Base-by-base conservation (phyloP, 2,888 invertebrate species). In the Nemotelus nigrinus region DNA sequence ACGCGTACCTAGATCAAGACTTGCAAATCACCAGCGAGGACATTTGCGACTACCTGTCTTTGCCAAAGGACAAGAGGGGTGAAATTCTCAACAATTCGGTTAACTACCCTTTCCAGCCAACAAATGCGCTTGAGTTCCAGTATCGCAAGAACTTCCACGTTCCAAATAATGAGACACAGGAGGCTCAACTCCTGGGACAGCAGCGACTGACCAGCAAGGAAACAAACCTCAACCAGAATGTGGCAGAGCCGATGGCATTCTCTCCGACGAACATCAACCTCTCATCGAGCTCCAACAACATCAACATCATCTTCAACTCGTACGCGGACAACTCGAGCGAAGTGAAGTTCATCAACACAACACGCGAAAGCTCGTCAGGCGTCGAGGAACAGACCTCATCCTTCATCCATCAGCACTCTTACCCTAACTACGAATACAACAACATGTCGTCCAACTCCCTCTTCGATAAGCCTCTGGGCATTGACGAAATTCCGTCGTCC, bases 21-120 rank as follows among this genome's bases (percentile, higher is more conserved):
- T 81, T 87, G 74, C 87, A 87, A 81, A 87, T 87, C n/a, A 87
- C 87, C 78, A 87, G 86, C 81, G 87, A 86, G 81, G 87, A 87
- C 74, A 87, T 87, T 57, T 87, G 87, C 43, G 86, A 85, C 76
- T 87, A 87, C 79, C 81, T 87, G 68, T 86, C 87, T n/a, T 47
- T 43, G 39, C 25, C 58, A 8, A 87, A 87, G 81, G 86, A 85
- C 57, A 85, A 85, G 76, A 83, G 82, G 74, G 85, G 85, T 41
- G 85, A 85, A 77, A 82, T 87, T 7, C 82, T 87, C 5, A 87
- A 87, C 81, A 87, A 87, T 70, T 84, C 85, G 63, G 85, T 85
- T 80, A 86, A 83, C 78, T 87, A 87, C 80, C 87, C 87, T 5
- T 86, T 87, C 78, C 87, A 87, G 79, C 87, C 87, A 0, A 84